Evolutionary conservation across 2,888 invertebrate genomes (phyloP), one percentile per base, ranked within the genome.

Genomic region (Chrysolina americana): DNA sequence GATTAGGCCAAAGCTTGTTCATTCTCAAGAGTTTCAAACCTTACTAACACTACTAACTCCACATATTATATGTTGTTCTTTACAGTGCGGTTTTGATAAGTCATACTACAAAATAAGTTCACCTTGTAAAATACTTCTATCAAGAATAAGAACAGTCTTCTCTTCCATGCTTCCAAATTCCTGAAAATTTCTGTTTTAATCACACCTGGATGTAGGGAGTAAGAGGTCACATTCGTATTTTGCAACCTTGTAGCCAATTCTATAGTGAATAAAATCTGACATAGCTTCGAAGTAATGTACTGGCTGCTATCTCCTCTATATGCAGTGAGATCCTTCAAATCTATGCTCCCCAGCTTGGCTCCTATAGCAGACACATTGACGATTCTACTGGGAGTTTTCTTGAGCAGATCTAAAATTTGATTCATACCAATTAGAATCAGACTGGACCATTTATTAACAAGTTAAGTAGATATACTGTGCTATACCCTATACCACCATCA

Each of bases 171-270:
- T 28, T 66, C 53, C 56, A 36, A 2, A 41, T 41, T 50, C 71
- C 78, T 75, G 53, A 77, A 79, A n/a, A 81, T 78, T 10, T 81
- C 76, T 11, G 81, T 81, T 47, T 70, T 69, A 21, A 84, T 77
- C 11, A 75, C 79, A 17, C 85, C 85, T 23, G 85, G 85, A 78
- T 86, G 84, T n/a, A 85, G 21, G 8, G 82, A 80, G 71, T 82
- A 84, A 9, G 79, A 79, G 4, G 79, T 81, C 0, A 85, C 80
- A 8, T 78, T 77, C 6, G 79, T 78, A 48, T 77, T 81, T 70
- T 80, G 71, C 15, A 85, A 68, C 70, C 76, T 75, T 17, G 75
- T 71, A 3, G 84, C 82, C 53, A 85, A 69, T 77, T 83, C 81
- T n/a, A 74, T 78, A 0, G 82, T 84, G 65, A 84, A 85, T 3